Conservation (phyloP, 2,797 vertebrate species). For the Enteromius thamalakanensis region DNA sequence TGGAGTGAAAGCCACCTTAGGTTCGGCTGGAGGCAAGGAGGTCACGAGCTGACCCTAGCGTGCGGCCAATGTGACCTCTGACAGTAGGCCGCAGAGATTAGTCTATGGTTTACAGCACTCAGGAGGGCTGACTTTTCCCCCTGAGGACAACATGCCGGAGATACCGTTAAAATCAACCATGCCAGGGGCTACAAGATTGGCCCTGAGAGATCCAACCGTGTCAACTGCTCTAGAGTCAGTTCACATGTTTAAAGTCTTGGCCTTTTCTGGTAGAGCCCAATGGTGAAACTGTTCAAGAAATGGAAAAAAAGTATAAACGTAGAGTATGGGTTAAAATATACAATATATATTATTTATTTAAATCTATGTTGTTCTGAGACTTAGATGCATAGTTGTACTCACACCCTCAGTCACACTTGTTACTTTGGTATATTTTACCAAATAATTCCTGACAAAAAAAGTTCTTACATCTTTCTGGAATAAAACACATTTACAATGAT, state of each 20-base stretch:
- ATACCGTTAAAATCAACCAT: conserved; percentile 48
- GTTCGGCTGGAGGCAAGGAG: conserved; percentile 57
- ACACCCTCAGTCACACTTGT: conserved; percentile 6
- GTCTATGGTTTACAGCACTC: conserved; percentile 55
- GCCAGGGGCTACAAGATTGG: conserved; percentile 34
- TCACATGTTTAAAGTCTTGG: not conserved
- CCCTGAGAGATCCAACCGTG: conserved; percentile 11
- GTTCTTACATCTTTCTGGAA: not conserved
- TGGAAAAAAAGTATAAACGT: too few species aligned
- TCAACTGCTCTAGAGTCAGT: conserved; percentile 27
- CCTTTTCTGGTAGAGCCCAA: not conserved
- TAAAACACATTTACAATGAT: not conserved
- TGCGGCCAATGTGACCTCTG: conserved; percentile 60
- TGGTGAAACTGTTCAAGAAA: not conserved
- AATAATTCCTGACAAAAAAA: not conserved
- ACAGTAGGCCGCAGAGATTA: conserved; percentile 51
- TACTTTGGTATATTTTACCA: not conserved
- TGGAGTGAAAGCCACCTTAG: conserved; percentile 58
- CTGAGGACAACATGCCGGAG: conserved; percentile 38
- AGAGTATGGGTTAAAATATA: not conserved
- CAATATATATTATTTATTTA: not conserved
- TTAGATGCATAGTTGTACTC: not conserved
- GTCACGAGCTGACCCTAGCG: conserved; percentile 62
- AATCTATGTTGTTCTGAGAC: not conserved
- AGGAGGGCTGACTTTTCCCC: conserved; percentile 30